Evolutionary conservation across 2,888 invertebrate genomes (phyloP), one percentile per base, ranked within the genome.

Genomic region (Poecilobothrus nobilitatus): DNA sequence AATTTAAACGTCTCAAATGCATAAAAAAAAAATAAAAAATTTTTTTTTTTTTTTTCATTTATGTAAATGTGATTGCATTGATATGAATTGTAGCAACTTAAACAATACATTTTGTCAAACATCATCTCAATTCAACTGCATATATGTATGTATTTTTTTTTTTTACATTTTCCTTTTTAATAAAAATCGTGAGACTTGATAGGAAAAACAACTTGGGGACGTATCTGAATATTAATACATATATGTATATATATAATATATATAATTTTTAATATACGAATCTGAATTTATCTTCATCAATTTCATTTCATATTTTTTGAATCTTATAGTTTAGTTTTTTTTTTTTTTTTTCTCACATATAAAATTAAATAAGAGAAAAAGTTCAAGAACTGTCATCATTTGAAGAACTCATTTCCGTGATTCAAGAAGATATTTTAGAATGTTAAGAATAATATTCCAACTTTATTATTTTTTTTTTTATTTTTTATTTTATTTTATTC

Each of bases 261-360:
- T 12, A 53, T 12, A 53, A 53, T 9, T 41, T 53, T 53, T 18
- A 53, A 53, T 53, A 53, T 53, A 53, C 53, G 53, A 53, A 53
- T 53, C 53, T 53, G 53, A 53, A 53, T 53, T 53, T 53, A 53
- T 53, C 53, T 53, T 53, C 53, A 53, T 53, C 53, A 53, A 53
- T 53, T 53, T 53, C 18, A 53, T 53, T 53, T 53, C 53, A 53
- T 18, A 12, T 53, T 53, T 53, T 15, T 53, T 41, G 41, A 12
- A 12, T 53, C 53, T 53, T 53, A 18, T 53, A 12, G 9, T 53
- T 18, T 37, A 37, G 15, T 53, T n/a, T 1, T 41, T 41, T 41
- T 41, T 41, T 41, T 41, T 41, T 8, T 9, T 12, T 12, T 41
- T 12, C 15, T 41, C 41, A 12, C 41, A 41, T 41, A 41, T 41